Percentiles rank a stretch among this genome's conserved stretches.
Conservation (phyloP, 2,888 invertebrate species). For the Tetragonisca angustula region DNA sequence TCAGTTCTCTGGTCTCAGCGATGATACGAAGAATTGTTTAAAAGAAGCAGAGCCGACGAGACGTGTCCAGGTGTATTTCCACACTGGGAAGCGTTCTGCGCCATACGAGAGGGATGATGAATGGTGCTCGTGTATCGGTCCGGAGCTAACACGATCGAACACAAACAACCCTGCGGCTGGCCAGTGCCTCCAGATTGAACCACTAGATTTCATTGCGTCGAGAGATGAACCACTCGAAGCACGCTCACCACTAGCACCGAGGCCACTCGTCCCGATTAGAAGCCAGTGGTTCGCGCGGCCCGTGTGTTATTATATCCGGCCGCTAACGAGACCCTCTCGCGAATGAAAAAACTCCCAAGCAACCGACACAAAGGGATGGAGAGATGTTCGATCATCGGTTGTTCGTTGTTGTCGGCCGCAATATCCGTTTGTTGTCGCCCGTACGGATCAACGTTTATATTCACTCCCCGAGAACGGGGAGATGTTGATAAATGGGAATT, state of each 20-base stretch:
- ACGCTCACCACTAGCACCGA: conserved; percentile 48
- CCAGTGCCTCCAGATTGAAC: conserved; percentile 56
- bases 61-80: conserved; percentile 29
- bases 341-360: not conserved
- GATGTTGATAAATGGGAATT: not conserved
- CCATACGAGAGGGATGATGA: conserved; percentile 55
- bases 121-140: conserved; percentile 65
- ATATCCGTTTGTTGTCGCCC: not conserved
- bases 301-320: conserved; percentile 56
- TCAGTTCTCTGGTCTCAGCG: too few relatives aligned
- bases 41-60: conserved; percentile 12
- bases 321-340: conserved; percentile 48
- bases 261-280: conserved; percentile 63
- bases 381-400: not conserved
- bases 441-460: not conserved
- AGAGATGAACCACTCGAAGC: conserved; percentile 66
- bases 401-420: not conserved
- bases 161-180: conserved; percentile 58
- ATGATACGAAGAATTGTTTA: too few relatives aligned
- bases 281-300: conserved; percentile 37
- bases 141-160: conserved; percentile 58
- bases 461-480: not conserved
- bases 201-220: conserved; percentile 71
- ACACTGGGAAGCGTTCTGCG: conserved; percentile 54
- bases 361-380: not conserved